Percentiles rank a stretch among this genome's conserved stretches.
Evolutionary conservation across 2,113 vertebrate genomes (phyloP).

Genomic region (Serilophus lunatus): DNA sequence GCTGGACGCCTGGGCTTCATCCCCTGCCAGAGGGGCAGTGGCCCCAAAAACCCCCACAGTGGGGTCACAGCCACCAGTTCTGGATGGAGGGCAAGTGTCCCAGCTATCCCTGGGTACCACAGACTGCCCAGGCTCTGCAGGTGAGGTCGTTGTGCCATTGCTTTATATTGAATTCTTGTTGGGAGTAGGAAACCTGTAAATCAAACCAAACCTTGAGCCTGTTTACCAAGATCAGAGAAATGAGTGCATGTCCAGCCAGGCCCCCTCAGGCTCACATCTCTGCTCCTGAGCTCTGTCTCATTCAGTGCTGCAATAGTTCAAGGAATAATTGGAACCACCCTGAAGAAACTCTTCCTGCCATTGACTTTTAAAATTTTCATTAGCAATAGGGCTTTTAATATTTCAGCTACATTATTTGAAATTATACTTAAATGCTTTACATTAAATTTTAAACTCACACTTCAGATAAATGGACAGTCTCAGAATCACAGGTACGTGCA

Average conservation of each 20-base stretch:
- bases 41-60: accelerated
- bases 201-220: background rate
- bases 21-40: background rate
- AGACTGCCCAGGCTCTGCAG: accelerated
- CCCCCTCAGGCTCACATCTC: background rate
- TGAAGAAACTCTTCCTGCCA: background rate
- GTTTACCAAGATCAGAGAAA: background rate
- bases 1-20: background rate
- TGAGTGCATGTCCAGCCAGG: accelerated
- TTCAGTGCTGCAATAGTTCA: background rate
- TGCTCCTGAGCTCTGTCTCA: background rate
- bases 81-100: background rate
- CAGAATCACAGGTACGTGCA: background rate
- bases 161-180: background rate
- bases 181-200: background rate
- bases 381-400: background rate
- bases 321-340: background rate
- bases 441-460: background rate
- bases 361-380: background rate
- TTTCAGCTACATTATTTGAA: background rate
- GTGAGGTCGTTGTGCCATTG: background rate
- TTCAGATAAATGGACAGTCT: background rate
- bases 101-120: background rate
- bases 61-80: background rate
- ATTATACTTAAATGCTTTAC: background rate